phyloP scores from a whole-genome alignment of 2,113 vertebrate species.

The Girardinichthys multiradiatus region DNA sequence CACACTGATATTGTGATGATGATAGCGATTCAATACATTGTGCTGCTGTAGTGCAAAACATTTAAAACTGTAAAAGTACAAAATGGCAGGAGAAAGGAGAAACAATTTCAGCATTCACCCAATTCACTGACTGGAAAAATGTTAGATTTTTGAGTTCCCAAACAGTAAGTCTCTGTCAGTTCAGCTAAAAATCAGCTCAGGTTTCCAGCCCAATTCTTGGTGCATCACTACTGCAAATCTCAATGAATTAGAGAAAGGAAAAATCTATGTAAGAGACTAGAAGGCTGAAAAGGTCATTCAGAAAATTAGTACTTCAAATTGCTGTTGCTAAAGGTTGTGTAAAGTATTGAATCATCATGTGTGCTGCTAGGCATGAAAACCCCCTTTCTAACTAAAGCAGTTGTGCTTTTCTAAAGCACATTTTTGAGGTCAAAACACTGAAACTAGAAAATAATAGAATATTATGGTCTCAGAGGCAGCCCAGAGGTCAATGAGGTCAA shows the following conservation, averaged over 20 bases:
- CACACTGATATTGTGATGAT: neutral
- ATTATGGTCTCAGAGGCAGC: neutral
- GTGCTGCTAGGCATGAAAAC: neutral
- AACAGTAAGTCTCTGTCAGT: neutral
- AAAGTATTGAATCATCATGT: neutral
- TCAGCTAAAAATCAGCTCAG: neutral
- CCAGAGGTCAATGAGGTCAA: slow-evolving; percentile 23
- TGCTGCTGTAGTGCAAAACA: neutral
- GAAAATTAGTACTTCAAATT: neutral
- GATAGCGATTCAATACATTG: neutral
- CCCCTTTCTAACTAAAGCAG: neutral
- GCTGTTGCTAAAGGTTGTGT: no score
- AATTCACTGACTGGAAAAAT: neutral
- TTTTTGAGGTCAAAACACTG: neutral
- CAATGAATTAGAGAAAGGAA: neutral
- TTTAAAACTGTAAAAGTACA: neutral
- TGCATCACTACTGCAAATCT: neutral
- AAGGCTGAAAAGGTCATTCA: neutral
- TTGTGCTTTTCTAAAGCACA: no score
- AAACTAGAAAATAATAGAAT: neutral
- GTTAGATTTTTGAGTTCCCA: neutral
- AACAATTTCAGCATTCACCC: neutral
- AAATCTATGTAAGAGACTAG: neutral
- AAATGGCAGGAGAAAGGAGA: neutral
- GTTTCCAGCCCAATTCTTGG: neutral